Base-by-base conservation (phyloP, 2,888 invertebrate species). In the Euplagia quadripunctaria region DNA sequence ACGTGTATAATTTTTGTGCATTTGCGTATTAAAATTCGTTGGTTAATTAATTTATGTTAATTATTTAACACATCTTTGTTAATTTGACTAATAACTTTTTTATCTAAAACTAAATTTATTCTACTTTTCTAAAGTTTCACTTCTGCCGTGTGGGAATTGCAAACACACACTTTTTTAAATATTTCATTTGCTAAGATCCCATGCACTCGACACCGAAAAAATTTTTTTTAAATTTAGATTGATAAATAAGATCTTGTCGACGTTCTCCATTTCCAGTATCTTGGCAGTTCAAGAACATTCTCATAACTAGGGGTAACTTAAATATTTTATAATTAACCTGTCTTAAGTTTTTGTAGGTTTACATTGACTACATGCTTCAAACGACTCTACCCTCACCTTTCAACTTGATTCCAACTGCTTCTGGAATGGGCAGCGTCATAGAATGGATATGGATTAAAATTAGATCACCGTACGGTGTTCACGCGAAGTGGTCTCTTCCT, bases 361-460 rank as follows among this genome's bases (percentile, higher is more conserved):
- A 97, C 94, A 91, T 98, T 82, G 97, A 97, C 87, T 97, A 97
- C 88, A 97, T 98, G 96, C 94, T 97, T 77, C 97, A 97, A 82
- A 97, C 97, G 1, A 96, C 97, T 1, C 94, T 97, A 9, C 97
- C 98, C 0, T 97, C 98, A 0, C 98, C 98, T 0, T 97, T 97
- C 84, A 98, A 97, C 92, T 93, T 98, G 85, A 94, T 98, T 42
- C 97, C 97, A 2, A 97, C 97, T 0, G 94, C 96, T 5, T 89
- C 90, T 8, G 97, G 96, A 0, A 86, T 97, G 75, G 89, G 88
- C 42, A 89, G 89, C 69, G 88, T 96, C 51, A 81, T 95, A 71
- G 96, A 96, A 72, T 96, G 96, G 94, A 78, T 96, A 70, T 93
- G 94, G 71, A 86, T 93, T 58, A 89, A 92, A 73, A 77, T 91